Evolutionary conservation across 2,113 vertebrate species (phyloP), one percentile per base, ranked within the genome.

Genomic region (Uropsilus gracilis): DNA sequence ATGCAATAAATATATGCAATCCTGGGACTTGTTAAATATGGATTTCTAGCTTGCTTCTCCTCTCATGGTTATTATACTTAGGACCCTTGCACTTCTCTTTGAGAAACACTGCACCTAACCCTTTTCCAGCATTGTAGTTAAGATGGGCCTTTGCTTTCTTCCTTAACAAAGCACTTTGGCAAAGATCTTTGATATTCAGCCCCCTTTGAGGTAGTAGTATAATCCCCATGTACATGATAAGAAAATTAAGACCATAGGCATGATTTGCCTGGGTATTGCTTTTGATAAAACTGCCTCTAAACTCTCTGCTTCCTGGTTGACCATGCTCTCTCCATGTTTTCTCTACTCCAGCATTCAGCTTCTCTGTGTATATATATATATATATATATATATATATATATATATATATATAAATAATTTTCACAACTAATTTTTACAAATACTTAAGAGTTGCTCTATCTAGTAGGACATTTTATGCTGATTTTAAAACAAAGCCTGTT

Each of bases 391-490:
- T 50, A 24, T 89, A 55, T 76, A 39, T n/a, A 13, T 68, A 3
- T 76, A 39, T n/a, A 13, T 68, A 3, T 20, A 10, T 72, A 2
- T 85, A 61, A 57, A 24, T 89, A 55, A 66, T 89, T 91, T 83
- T 80, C 37, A 63, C 42, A n/a, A n/a, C n/a, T 89, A 55, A 66
- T 89, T 91, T 83, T 80, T 30, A 63, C 42, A 86, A 66, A 89
- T 89, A 61, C 48, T 63, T 84, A 30, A 32, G 63, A 83, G 7
- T 80, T 24, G 63, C 4, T 76, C 30, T 63, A 75, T 12, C 57
- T 80, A 53, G 84, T 5, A 46, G 18, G 5, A 2, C 13, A 32
- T 85, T 78, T 87, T 78, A 73, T 63, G 72, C 28, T 75, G 30
- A 7, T 85, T 90, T 92, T 84, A 59, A 59, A 68, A 81, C 14